Evolutionary conservation across 2,113 vertebrate species (phyloP).

Genomic region (Cnemophilus loriae): DNA sequence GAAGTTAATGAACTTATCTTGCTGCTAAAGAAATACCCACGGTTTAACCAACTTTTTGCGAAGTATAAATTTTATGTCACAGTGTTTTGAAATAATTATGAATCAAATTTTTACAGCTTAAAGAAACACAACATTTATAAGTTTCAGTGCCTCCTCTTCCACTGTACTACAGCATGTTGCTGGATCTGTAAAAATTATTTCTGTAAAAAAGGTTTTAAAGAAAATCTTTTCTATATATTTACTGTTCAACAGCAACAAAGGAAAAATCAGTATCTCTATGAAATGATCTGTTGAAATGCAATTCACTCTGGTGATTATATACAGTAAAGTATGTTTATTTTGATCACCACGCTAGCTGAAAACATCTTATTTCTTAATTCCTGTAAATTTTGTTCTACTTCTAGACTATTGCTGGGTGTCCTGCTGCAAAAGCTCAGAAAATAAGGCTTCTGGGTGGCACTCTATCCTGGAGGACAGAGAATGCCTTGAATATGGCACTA

Average conservation of each 20-base stretch:
- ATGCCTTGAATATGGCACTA: neutral
- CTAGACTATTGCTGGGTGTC: neutral
- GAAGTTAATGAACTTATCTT: neutral
- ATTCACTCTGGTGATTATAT: neutral
- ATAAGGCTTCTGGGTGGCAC: neutral
- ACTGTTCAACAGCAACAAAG: neutral
- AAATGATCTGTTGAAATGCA: neutral
- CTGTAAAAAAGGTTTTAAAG: neutral
- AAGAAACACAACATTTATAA: neutral
- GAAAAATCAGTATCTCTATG: neutral
- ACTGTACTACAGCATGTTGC: neutral
- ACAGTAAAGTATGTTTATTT: neutral
- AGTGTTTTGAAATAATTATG: neutral
- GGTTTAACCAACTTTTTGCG: neutral
- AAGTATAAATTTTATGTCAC: neutral
- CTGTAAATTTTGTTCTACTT: neutral
- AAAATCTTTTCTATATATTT: neutral
- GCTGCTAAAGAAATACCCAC: neutral
- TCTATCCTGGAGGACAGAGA: neutral
- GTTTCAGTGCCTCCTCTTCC: neutral
- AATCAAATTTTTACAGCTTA: neutral
- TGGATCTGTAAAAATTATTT: neutral
- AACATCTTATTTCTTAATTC: neutral
- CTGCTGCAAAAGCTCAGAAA: neutral
- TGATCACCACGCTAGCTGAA: neutral